Evolutionary conservation across 2,113 vertebrate species (phyloP).

Genomic region (Edolisoma coerulescens): DNA sequence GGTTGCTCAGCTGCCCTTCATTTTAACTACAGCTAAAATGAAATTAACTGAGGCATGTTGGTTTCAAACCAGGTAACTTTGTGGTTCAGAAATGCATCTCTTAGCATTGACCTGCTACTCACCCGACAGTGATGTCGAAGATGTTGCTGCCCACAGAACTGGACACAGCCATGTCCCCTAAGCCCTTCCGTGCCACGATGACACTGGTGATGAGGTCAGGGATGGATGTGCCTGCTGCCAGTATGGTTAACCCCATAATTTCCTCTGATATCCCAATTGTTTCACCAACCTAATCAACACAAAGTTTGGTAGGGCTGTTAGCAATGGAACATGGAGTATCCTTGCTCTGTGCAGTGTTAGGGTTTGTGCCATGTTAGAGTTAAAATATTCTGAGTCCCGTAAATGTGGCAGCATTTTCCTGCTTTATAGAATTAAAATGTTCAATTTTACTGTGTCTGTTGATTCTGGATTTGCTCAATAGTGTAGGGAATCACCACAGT

Average conservation of each 20-base stretch:
- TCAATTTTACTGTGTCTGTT: background rate
- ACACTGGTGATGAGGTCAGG: conserved; percentile 98
- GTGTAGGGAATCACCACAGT: background rate
- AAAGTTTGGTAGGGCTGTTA: background rate
- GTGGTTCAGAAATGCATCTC: background rate
- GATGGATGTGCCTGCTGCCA: conserved; percentile 95
- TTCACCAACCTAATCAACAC: conserved; percentile 85
- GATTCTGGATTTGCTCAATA: background rate
- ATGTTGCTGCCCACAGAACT: conserved; percentile 98
- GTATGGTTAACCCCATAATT: conserved; percentile 95
- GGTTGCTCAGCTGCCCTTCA: background rate
- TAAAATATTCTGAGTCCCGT: background rate
- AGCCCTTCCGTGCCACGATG: conserved; percentile 92
- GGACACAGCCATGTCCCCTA: conserved; percentile 98
- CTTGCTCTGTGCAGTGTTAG: background rate
- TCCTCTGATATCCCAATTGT: conserved; percentile 96
- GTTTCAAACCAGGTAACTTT: background rate
- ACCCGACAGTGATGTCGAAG: conserved; percentile 97
- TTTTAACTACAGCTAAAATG: background rate
- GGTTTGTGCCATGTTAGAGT: background rate
- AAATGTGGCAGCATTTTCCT: rapidly evolving
- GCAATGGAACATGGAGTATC: background rate
- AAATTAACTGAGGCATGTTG: background rate
- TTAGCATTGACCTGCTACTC: conserved; percentile 53
- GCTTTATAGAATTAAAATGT: background rate